Conservation (phyloP, 2,113 vertebrate genomes). For the Tringa solitaria region DNA sequence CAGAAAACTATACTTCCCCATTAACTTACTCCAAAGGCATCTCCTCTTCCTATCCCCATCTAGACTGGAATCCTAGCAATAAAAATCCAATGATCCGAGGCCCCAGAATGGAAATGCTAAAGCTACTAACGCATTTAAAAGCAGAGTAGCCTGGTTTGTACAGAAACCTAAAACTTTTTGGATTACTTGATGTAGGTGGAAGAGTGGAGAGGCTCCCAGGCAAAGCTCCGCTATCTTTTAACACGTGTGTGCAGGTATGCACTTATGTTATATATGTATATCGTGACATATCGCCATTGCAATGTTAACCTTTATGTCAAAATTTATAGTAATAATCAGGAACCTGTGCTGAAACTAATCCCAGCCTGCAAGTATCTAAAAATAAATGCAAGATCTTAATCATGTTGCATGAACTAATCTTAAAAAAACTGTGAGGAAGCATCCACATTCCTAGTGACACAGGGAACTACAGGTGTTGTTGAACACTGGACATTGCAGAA, state of each 20-base stretch:
- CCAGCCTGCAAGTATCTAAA: background rate
- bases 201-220: background rate
- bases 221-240: background rate
- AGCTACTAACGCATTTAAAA: background rate
- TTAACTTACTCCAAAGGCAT: background rate
- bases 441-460: background rate
- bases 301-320: background rate
- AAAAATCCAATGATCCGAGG: background rate
- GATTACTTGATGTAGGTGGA: background rate
- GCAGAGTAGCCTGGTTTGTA: background rate
- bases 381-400: background rate
- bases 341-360: background rate
- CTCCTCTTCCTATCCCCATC: background rate
- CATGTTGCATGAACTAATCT: background rate
- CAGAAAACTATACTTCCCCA: background rate
- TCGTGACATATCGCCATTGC: background rate
- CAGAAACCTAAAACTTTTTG: background rate
- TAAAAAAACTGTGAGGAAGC: background rate
- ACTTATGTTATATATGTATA: background rate
- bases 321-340: background rate
- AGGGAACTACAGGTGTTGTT: background rate
- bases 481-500: background rate
- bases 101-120: background rate
- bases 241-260: fast-evolving
- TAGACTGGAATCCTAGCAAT: background rate